phyloP scores from a whole-genome alignment of 2,888 invertebrate species.

The Ornithoptera alexandrae region DNA sequence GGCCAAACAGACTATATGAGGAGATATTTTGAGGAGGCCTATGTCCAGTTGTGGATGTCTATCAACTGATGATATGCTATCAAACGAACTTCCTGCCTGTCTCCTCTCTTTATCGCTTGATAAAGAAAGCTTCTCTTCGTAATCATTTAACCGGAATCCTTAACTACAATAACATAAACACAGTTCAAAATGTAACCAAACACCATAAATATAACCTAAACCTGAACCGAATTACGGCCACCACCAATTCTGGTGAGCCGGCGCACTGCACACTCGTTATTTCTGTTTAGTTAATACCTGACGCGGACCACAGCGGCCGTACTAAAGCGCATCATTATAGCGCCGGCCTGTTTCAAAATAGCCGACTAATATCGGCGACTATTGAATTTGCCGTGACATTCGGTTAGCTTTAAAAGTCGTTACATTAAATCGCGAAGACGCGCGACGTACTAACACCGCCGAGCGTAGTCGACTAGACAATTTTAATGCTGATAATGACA shows the following conservation, averaged over 20 bases:
- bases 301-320: slow-evolving; percentile 31
- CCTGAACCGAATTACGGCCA: slow-evolving; percentile 1
- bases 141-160: too few species aligned
- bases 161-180: not conserved
- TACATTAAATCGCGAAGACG: slow-evolving; percentile 21
- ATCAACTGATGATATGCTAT: too few species aligned
- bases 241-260: slow-evolving; percentile 11
- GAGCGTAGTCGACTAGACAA: slow-evolving; percentile 5
- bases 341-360: slow-evolving; percentile 3
- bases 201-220: not conserved
- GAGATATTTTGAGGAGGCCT: too few species aligned
- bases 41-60: too few species aligned
- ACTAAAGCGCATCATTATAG: slow-evolving; percentile 33
- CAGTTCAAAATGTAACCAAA: not conserved
- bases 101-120: too few species aligned
- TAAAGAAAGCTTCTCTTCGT: too few species aligned
- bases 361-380: slow-evolving; percentile 13
- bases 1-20: too few species aligned
- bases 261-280: slow-evolving; percentile 29
- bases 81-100: too few species aligned
- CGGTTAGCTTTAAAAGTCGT: slow-evolving; percentile 5
- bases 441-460: slow-evolving; percentile 5
- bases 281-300: slow-evolving; percentile 35
- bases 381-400: slow-evolving; percentile 23
- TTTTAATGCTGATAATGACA: slow-evolving; percentile 16